Percentiles rank a stretch among this genome's conserved stretches.
phyloP scores from a whole-genome alignment of 2,797 vertebrate species.

The Notolabrus celidotus region DNA sequence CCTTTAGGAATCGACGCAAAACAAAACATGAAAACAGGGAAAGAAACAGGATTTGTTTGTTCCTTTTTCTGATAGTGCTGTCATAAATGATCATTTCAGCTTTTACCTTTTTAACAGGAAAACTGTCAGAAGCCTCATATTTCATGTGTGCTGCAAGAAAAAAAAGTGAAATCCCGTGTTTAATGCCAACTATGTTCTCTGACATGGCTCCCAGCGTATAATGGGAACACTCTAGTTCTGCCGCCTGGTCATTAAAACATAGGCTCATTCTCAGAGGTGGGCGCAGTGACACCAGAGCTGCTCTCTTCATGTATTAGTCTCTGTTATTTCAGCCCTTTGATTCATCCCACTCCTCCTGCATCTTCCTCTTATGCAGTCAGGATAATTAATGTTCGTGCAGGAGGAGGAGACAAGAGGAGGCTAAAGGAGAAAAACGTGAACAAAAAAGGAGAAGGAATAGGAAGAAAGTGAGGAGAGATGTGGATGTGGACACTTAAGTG shows the following conservation, averaged over 20 bases:
- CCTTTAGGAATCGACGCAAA: no score
- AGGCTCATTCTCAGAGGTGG: constrained; percentile 1
- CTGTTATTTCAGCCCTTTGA: neutral
- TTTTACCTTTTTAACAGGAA: no score
- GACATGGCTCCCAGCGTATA: no score
- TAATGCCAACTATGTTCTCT: no score
- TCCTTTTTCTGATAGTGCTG: no score
- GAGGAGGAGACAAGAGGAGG: constrained; percentile 6
- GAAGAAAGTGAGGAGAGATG: constrained; percentile 8
- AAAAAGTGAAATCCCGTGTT: no score
- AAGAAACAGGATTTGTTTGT: no score
- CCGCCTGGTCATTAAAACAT: neutral
- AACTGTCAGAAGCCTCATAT: no score
- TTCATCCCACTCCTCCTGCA: constrained; percentile 4
- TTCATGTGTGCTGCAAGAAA: no score
- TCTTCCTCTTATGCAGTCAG: constrained; percentile 22
- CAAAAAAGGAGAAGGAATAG: constrained; percentile 38
- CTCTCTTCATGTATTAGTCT: constrained; percentile 12
- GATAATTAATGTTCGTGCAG: constrained; percentile 29
- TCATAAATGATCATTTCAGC: no score
- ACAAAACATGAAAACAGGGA: no score
- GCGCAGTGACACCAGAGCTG: neutral
- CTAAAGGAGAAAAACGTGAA: constrained; percentile 16
- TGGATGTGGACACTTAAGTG: constrained; percentile 21
- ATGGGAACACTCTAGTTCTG: neutral